Evolutionary conservation across 2,113 vertebrate genomes (phyloP), one percentile per base, ranked within the genome.

Genomic region (Chaetura pelagica): DNA sequence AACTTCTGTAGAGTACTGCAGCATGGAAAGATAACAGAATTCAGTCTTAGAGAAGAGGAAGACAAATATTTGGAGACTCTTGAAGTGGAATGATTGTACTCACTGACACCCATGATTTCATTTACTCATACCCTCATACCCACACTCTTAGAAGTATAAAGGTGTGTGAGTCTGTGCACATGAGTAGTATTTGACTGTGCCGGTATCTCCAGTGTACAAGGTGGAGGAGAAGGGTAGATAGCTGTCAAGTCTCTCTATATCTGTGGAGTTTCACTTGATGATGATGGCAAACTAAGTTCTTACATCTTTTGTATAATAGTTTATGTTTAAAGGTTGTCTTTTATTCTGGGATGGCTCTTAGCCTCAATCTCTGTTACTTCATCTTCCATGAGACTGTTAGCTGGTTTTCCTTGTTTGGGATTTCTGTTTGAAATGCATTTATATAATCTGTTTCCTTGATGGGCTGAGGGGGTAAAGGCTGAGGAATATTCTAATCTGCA

Each of bases 161-260:
- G 11, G 6, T 5, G 20, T 0, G 5, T 20, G 9, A 35, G 23
- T 48, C 10, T 30, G 52, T 38, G 52, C 11, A n/a, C 1, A 0
- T n/a, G 49, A 20, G 34, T 38, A 7, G 24, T 51, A 8, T 46
- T 55, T 79, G 34, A 64, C 64, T 55, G 69, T 44, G n/a, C 20
- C 35, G 44, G 2, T 23, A 11, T 68, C 49, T 76, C 18, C 30
- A 35, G 2, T 2, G 9, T 63, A 34, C 38, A 34, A 32, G 22
- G n/a, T 32, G 40, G 21, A 82, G 21, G 46, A 46, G 2, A 4
- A 73, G 16, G 19, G 4, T 32, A 30, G 35, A 35, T 35, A 68
- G 32, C 30, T 72, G 18, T n/a, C 6, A 85, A 15, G 32, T 79
- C 27, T 32, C 0, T 0, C 12, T 79, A 17, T 2, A 27, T 59